Percentiles rank a stretch among this genome's conserved stretches.
Evolutionary conservation across 2,888 invertebrate genomes (phyloP).

Genomic region (Arrhopalites spinosus): DNA sequence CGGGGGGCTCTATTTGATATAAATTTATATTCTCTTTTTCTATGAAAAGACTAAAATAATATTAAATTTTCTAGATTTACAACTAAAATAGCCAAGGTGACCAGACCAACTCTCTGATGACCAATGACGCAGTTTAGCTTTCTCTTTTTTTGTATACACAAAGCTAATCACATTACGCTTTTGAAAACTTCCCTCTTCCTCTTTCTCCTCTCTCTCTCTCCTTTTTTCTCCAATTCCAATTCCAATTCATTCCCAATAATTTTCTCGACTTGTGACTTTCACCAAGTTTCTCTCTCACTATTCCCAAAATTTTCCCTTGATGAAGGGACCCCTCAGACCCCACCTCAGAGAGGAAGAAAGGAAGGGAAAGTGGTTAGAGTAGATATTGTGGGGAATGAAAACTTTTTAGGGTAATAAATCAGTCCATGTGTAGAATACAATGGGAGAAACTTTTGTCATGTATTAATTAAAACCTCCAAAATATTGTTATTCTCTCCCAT

Average conservation of each 20-base stretch:
- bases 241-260: background rate
- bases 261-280: too few relatives aligned
- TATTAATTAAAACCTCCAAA: constrained; percentile 57
- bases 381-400: constrained; percentile 24
- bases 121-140: too few relatives aligned
- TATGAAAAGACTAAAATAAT: too few relatives aligned
- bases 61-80: too few relatives aligned
- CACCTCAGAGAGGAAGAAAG: background rate
- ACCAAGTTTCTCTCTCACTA: background rate
- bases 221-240: background rate
- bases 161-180: too few relatives aligned
- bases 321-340: too few relatives aligned
- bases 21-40: background rate
- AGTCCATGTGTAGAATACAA: constrained; percentile 38
- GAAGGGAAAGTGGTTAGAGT: background rate
- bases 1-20: background rate
- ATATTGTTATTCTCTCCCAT: constrained; percentile 53
- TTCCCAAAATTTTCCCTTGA: too few relatives aligned
- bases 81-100: too few relatives aligned
- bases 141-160: too few relatives aligned
- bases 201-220: background rate
- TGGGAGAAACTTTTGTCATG: constrained; percentile 57
- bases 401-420: constrained; percentile 15
- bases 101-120: too few relatives aligned
- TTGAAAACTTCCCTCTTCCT: too few relatives aligned